A percentile compares a stretch with the other conserved stretches of the same genome.
phyloP scores from a whole-genome alignment of 1,140 invertebrate genomes.

The Monomorium pharaonis region DNA sequence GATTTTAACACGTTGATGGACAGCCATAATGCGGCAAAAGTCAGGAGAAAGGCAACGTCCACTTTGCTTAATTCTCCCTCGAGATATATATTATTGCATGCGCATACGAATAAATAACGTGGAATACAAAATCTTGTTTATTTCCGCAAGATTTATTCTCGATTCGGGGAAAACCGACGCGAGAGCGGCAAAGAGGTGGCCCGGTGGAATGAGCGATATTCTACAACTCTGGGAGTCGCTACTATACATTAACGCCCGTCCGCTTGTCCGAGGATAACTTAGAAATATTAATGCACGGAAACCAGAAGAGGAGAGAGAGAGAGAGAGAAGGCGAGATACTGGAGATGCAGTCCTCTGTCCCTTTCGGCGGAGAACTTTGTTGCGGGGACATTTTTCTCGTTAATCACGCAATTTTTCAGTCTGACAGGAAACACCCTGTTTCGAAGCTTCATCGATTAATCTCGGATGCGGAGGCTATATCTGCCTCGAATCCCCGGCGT shows the following conservation, averaged over 20 bases:
- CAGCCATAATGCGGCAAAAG: conserved; percentile 32
- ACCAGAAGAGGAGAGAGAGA: background rate
- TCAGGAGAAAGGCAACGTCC: background rate
- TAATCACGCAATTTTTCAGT: conserved; percentile 63
- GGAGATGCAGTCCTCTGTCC: conserved; percentile 20
- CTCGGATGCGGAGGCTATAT: conserved; percentile 15
- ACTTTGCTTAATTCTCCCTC: background rate
- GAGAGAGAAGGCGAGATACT: conserved; percentile 31
- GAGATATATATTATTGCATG: background rate
- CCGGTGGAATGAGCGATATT: conserved; percentile 15
- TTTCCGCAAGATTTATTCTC: background rate
- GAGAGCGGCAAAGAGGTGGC: background rate
- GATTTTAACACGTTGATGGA: conserved; percentile 44
- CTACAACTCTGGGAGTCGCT: background rate
- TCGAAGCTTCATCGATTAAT: conserved; percentile 62
- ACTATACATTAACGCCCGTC: conserved; percentile 13
- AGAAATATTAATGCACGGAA: conserved; percentile 45
- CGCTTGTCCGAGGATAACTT: background rate
- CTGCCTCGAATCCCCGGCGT: conserved; percentile 32
- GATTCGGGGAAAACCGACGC: background rate
- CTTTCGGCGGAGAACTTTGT: conserved; percentile 53
- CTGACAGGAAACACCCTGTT: conserved; percentile 62
- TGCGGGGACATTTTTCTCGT: conserved; percentile 62
- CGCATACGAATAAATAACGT: background rate
- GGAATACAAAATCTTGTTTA: background rate